Evolutionary conservation across 2,888 invertebrate species (phyloP).

Genomic region (Augiades crinisus): DNA sequence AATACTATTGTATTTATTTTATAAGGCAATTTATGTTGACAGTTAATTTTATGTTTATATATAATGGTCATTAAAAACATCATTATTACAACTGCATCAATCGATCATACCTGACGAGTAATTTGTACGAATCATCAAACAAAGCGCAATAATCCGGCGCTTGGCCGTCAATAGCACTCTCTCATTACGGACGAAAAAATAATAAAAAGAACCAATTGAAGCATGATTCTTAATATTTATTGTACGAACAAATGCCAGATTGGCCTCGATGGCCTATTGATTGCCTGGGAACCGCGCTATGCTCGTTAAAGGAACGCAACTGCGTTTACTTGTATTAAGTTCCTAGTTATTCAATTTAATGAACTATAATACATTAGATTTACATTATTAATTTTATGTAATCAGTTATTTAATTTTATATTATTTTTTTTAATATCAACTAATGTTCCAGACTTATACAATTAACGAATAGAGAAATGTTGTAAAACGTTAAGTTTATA

Average conservation of each 20-base stretch:
- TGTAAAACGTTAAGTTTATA: too few relatives aligned
- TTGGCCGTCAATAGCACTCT: constrained; percentile 18
- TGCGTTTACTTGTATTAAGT: background rate
- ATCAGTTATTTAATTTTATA: background rate
- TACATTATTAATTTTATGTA: background rate
- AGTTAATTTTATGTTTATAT: background rate
- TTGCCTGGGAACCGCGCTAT: constrained; percentile 30
- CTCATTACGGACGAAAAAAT: constrained; percentile 1
- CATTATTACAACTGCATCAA: background rate
- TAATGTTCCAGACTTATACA: too few relatives aligned
- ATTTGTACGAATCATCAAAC: background rate
- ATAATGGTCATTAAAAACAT: background rate
- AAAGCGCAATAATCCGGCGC: constrained; percentile 5
- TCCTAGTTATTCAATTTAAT: background rate
- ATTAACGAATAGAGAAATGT: too few relatives aligned
- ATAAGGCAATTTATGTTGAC: constrained; percentile 59
- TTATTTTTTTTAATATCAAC: too few relatives aligned
- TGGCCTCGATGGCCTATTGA: constrained; percentile 53
- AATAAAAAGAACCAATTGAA: constrained; percentile 13
- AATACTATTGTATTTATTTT: constrained; percentile 78
- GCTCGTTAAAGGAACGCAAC: constrained; percentile 8
- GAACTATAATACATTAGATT: background rate
- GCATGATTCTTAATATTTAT: constrained; percentile 21
- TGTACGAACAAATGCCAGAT: constrained; percentile 23
- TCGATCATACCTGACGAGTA: background rate